A percentile compares a stretch with the other conserved stretches of the same genome.
These are phyloP conservation scores for Aspidiotus rigidus DNA, from an alignment of 2,888 invertebrate species.

Conservation along the genomic window DNA sequence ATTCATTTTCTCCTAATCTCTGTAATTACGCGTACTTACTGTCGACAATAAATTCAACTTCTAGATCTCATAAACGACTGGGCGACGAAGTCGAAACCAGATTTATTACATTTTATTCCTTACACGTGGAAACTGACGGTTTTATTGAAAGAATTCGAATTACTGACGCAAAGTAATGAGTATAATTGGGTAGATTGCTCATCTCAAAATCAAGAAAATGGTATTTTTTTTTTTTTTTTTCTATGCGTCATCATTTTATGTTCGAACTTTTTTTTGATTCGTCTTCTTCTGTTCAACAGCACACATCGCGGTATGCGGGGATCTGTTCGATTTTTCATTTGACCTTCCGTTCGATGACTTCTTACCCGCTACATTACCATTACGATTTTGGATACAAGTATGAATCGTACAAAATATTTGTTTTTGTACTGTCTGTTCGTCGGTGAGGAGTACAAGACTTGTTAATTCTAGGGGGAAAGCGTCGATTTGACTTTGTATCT, in stretches of 20 bases:
- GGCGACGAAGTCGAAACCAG: constrained; percentile 87
- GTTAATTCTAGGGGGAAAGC: constrained; percentile 58
- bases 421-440: constrained; percentile 41
- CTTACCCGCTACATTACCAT: constrained; percentile 75
- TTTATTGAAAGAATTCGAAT: constrained; percentile 86
- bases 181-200: constrained; percentile 99
- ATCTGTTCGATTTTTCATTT: constrained; percentile 84
- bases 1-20: not conserved
- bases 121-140: constrained; percentile 92
- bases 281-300: constrained; percentile 42
- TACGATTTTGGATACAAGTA: constrained; percentile 81
- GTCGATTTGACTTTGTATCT: constrained; percentile 81
- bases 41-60: not conserved
- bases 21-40: not conserved
- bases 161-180: constrained; percentile 86
- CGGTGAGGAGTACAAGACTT: constrained; percentile 41
- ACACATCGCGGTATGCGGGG: constrained; percentile 87
- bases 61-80: constrained; percentile 89
- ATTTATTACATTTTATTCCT: constrained; percentile 88
- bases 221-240: constrained; percentile 43
- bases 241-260: constrained; percentile 4
- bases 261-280: not conserved
- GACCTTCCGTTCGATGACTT: constrained; percentile 91
- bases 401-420: not conserved
- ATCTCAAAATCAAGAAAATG: constrained; percentile 88